A percentile compares a stretch with the other conserved stretches of the same genome.
Conservation (phyloP, 2,113 vertebrate species). For the Urocynchramus pylzowi region DNA sequence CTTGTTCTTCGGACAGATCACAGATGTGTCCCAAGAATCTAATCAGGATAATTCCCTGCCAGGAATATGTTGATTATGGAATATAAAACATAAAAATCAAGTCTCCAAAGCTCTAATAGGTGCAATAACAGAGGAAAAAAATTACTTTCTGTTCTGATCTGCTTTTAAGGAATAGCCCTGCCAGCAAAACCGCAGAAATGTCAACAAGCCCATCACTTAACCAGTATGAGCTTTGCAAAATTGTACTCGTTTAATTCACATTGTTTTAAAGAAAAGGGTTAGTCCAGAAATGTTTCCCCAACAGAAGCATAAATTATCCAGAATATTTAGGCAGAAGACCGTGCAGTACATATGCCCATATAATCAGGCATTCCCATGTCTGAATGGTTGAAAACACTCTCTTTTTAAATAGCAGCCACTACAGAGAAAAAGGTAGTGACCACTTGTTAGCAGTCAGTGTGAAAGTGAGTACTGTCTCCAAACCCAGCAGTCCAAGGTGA, state of each 20-base stretch:
- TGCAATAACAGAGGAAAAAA: neutral
- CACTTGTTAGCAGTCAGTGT: neutral
- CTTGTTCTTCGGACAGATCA: neutral
- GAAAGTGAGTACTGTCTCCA: neutral
- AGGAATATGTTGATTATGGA: neutral
- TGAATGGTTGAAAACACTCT: neutral
- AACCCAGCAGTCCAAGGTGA: neutral
- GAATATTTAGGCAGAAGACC: neutral
- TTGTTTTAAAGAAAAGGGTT: neutral
- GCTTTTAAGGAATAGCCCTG: neutral
- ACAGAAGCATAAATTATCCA: neutral
- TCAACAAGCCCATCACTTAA: neutral
- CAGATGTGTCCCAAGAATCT: neutral
- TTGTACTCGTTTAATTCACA: neutral
- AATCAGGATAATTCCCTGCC: neutral
- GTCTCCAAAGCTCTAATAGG: neutral
- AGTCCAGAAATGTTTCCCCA: neutral
- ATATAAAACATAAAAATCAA: neutral
- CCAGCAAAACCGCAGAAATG: neutral
- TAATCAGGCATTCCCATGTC: neutral
- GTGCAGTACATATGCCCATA: neutral
- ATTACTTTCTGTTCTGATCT: neutral
- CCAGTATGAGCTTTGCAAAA: neutral
- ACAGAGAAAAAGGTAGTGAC: neutral
- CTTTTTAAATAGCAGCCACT: neutral